phyloP scores from a whole-genome alignment of 2,113 vertebrate genomes.

The Dascyllus trimaculatus region DNA sequence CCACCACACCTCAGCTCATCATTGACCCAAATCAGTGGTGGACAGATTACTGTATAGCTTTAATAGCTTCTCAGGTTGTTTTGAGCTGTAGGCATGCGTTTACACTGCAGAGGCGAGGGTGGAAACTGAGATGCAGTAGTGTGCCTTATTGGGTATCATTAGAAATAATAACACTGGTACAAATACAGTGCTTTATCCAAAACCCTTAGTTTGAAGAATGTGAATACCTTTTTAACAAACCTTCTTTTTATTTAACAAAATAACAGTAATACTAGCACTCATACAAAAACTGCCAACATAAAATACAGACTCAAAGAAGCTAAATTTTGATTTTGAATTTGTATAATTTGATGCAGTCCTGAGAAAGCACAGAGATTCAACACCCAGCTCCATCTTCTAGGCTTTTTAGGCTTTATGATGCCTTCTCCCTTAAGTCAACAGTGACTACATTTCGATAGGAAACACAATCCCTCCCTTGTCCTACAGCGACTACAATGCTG shows the following conservation, averaged over 20 bases:
- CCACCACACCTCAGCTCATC: constrained; percentile 44
- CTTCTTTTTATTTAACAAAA: not conserved
- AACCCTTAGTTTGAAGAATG: too few relatives aligned
- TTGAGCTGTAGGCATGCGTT: constrained; percentile 1
- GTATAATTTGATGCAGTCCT: not conserved
- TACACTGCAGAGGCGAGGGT: not conserved
- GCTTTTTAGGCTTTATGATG: constrained; percentile 3
- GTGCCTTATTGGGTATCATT: not conserved
- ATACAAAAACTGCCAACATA: not conserved
- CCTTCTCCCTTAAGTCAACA: constrained; percentile 7
- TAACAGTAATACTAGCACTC: not conserved
- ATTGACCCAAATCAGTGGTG: constrained; percentile 43
- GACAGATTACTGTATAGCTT: constrained; percentile 39
- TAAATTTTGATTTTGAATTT: constrained; percentile 9
- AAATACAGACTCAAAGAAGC: not conserved
- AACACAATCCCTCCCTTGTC: constrained; percentile 7
- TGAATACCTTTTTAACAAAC: too few relatives aligned
- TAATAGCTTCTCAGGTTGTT: constrained; percentile 36
- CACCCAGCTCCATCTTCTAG: not conserved
- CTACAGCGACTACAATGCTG: constrained; percentile 40
- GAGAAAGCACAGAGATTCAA: not conserved
- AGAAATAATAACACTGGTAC: not conserved
- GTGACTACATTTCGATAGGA: constrained; percentile 15
- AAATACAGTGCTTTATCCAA: not conserved
- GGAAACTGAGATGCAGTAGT: not conserved